Percentiles rank a stretch among this genome's conserved stretches.
phyloP scores from a whole-genome alignment of 2,113 vertebrate genomes.

The Neodon shergylaensis region DNA sequence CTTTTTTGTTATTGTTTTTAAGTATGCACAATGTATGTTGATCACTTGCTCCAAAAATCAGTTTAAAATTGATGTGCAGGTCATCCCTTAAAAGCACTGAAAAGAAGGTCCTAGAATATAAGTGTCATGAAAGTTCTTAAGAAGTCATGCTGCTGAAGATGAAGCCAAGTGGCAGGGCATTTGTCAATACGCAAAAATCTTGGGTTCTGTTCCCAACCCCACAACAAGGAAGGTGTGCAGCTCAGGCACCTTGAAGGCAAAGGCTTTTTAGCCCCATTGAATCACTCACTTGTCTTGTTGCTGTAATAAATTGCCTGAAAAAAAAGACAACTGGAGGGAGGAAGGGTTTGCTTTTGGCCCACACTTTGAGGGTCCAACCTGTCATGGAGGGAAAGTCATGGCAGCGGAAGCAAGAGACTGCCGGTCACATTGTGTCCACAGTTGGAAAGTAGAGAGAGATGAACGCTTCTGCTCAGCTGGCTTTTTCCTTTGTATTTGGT shows the following conservation, averaged over 20 bases:
- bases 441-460: background rate
- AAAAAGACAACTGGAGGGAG: background rate
- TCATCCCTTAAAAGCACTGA: background rate
- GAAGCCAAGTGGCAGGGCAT: background rate
- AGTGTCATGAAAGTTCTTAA: background rate
- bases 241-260: background rate
- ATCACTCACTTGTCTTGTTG: background rate
- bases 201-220: background rate
- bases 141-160: background rate
- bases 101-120: background rate
- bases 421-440: background rate
- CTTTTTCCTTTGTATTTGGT: background rate
- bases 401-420: background rate
- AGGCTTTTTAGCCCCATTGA: background rate
- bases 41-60: constrained; percentile 43
- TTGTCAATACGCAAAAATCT: background rate
- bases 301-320: background rate
- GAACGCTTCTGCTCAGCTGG: background rate
- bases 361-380: background rate
- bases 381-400: background rate
- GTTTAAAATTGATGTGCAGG: constrained; percentile 56
- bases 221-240: background rate
- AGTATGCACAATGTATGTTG: background rate
- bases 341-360: background rate
- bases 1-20: constrained; percentile 26